phyloP scores from a whole-genome alignment of 1,140 invertebrate genomes.

The Drosophila nigromelanica region DNA sequence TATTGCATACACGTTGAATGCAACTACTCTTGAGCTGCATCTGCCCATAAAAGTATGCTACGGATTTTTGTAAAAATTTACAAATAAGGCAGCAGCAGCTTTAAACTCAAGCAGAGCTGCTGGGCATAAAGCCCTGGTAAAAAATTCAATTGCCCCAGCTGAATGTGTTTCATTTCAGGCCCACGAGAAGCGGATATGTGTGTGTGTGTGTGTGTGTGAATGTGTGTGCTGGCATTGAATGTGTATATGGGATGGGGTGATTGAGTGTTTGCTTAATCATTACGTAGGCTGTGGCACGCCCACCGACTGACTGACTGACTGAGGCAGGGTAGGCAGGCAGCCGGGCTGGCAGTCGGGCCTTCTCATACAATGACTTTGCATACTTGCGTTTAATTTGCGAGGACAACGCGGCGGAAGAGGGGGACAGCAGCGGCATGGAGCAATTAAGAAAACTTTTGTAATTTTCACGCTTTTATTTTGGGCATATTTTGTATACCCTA shows the following conservation, averaged over 20 bases:
- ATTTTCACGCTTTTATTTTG: slow-evolving; percentile 76
- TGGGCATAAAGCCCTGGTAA: slow-evolving; percentile 30
- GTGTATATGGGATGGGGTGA: slow-evolving; percentile 10
- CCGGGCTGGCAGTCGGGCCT: slow-evolving; percentile 3
- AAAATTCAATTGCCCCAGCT: slow-evolving; percentile 55
- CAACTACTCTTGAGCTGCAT: slow-evolving; percentile 10
- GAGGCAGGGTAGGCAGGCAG: background rate
- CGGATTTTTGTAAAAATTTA: slow-evolving; percentile 9
- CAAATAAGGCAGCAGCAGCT: slow-evolving; percentile 4
- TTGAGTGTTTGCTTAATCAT: slow-evolving; percentile 66
- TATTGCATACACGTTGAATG: slow-evolving; percentile 46
- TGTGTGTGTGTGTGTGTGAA: slow-evolving; percentile 29
- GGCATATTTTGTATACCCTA: slow-evolving; percentile 40
- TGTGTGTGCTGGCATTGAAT: slow-evolving; percentile 5
- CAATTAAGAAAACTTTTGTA: slow-evolving; percentile 81
- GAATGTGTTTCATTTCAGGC: slow-evolving; percentile 53
- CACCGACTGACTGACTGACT: slow-evolving; percentile 5
- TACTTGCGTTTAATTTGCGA: slow-evolving; percentile 77
- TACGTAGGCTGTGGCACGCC: slow-evolving; percentile 43
- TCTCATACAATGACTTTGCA: slow-evolving; percentile 72
- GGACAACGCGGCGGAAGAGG: slow-evolving; percentile 38
- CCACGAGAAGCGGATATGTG: slow-evolving; percentile 3
- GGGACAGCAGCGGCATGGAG: slow-evolving; percentile 26
- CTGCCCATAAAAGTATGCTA: slow-evolving; percentile 53
- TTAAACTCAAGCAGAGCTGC: slow-evolving; percentile 28